Base-by-base conservation (phyloP, 2,797 vertebrate genomes). In the Sparus aurata region DNA sequence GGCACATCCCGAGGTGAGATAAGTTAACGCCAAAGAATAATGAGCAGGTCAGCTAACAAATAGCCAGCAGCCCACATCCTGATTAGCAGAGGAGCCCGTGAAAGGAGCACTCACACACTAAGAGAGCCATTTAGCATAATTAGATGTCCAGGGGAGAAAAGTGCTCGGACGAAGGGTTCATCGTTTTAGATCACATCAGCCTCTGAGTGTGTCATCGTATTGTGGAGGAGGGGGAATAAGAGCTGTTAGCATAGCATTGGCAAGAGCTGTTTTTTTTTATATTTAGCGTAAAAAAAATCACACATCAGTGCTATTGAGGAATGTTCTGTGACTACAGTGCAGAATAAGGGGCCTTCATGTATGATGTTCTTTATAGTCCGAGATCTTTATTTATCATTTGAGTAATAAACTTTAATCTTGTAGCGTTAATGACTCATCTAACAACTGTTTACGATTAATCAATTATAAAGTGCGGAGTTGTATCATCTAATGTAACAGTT, bases 31-130 rank as follows among this genome's bases (percentile, higher is more conserved):
- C 79, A 41, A 80, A 84, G 85, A 90, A 93, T 94, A 95, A 94
- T 91, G 92, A 94, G 90, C 79, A 83, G 80, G 85, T 93, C 92
- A 93, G 85, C 89, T 79, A 91, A 92, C 83, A 76, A 92, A 89
- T 88, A 79, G 83, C 84, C 89, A 78, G 82, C 80, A 88, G 87
- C 90, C 86, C 82, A 88, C 79, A 76, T 85, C 80, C 89, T 92
- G 87, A 93, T 93, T 89, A 92, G 84, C 67, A 75, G 72, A 76
- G 75, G 43, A 79, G 69, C 78, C 45, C 7, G 87, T 70, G 84
- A 92, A 90, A 90, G 86, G 65, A 81, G 72, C 73, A 81, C 75
- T 91, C 80, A 72, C 73, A 85, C 87, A 69, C 76, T 82, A 62
- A 86, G 68, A 89, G 66, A 90, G 64, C 30, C 82, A 87, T 88